phyloP scores from a whole-genome alignment of 2,797 vertebrate species.

The Arremon aurantiirostris region DNA sequence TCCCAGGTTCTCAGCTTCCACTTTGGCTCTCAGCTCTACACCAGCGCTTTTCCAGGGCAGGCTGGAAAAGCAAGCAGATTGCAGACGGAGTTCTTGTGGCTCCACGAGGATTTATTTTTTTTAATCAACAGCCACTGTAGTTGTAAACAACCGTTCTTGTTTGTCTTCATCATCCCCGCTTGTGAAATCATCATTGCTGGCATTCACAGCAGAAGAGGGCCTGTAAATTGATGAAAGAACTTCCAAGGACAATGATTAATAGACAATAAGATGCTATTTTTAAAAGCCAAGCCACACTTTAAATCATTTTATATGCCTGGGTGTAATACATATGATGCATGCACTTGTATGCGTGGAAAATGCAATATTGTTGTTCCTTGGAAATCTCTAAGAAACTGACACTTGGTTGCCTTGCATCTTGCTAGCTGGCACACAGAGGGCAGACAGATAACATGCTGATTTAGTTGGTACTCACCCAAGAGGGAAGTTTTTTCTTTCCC shows the following conservation, averaged over 20 bases:
- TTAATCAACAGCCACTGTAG: background rate
- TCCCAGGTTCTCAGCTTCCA: background rate
- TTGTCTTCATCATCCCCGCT: slow-evolving; percentile 28
- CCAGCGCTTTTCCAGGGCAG: background rate
- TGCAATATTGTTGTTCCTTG: background rate
- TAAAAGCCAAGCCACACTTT: background rate
- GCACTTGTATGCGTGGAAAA: background rate
- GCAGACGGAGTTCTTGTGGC: slow-evolving; percentile 2
- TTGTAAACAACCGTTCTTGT: slow-evolving; percentile 29
- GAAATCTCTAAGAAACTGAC: background rate
- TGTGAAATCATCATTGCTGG: slow-evolving; percentile 30
- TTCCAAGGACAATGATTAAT: slow-evolving; percentile 19
- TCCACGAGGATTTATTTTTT: background rate
- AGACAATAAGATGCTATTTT: background rate
- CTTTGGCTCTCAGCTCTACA: background rate
- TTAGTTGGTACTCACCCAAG: background rate
- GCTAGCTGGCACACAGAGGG: background rate
- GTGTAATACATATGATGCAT: background rate
- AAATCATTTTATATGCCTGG: background rate
- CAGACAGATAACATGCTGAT: slow-evolving; percentile 10
- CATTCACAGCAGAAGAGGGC: slow-evolving; percentile 4
- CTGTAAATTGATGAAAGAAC: background rate
- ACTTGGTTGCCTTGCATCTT: background rate
- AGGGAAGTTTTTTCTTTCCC: background rate
- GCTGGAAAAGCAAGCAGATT: background rate